Evolutionary conservation across 2,113 vertebrate species (phyloP).

Genomic region (Hirundichthys speculiger): DNA sequence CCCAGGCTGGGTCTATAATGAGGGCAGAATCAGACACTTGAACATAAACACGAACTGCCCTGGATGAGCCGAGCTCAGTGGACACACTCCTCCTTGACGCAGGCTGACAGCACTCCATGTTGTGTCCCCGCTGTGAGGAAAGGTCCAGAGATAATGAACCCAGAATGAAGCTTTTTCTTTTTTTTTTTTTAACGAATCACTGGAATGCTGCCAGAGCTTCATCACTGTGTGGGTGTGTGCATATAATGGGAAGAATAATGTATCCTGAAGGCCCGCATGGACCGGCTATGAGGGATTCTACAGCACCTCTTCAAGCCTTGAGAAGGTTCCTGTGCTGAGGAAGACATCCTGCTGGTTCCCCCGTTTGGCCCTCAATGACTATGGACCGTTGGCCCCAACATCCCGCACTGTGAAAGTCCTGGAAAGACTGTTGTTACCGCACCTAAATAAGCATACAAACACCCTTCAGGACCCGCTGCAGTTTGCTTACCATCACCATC

Average conservation of each 20-base stretch:
- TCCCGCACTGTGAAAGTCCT: no score
- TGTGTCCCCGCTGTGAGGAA: constrained; percentile 31
- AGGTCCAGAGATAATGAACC: constrained; percentile 53
- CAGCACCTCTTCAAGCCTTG: no score
- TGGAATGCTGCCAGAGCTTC: constrained; percentile 40
- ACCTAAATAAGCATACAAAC: no score
- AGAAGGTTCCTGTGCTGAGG: no score
- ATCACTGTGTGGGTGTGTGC: constrained; percentile 33
- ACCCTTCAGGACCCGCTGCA: no score
- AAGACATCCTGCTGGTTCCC: no score
- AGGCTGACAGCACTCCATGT: constrained; percentile 30
- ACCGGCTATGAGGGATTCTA: no score
- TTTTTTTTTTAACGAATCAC: constrained; percentile 18
- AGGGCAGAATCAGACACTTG: constrained; percentile 28
- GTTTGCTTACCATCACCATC: no score
- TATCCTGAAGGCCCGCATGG: no score
- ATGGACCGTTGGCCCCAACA: no score
- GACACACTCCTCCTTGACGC: constrained; percentile 36
- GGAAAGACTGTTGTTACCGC: no score
- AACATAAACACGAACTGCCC: constrained; percentile 21
- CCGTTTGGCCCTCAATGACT: no score
- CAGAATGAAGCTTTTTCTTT: constrained; percentile 20
- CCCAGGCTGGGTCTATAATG: constrained; percentile 5
- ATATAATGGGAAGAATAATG: constrained; percentile 28
- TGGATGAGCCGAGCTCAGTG: not conserved